Percentiles rank a stretch among this genome's conserved stretches.
phyloP scores from a whole-genome alignment of 2,797 vertebrate species.

The Poeciliopsis paucimaculata region DNA sequence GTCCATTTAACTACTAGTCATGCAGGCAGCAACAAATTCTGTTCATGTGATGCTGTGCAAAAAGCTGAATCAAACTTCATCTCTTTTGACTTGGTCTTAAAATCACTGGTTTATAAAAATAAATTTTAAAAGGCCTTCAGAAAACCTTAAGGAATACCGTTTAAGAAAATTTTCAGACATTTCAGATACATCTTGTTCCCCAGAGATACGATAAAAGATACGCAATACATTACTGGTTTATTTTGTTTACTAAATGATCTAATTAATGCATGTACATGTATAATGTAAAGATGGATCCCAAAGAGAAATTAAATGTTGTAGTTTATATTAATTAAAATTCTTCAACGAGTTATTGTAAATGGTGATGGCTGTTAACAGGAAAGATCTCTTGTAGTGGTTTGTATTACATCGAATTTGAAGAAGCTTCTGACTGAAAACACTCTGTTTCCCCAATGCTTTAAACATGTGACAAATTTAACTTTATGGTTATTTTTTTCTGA shows the following conservation, averaged over 20 bases:
- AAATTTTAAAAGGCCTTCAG: not conserved
- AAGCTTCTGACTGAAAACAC: too few species aligned
- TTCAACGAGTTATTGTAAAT: too few species aligned
- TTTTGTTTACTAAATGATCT: not conserved
- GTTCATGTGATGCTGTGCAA: not conserved
- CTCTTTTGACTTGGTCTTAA: not conserved
- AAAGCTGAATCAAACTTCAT: not conserved
- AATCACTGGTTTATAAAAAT: not conserved
- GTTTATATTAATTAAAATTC: too few species aligned
- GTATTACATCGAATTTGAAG: too few species aligned
- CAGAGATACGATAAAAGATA: not conserved
- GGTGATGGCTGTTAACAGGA: too few species aligned
- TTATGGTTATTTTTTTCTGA: not conserved
- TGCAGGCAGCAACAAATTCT: conserved; percentile 11
- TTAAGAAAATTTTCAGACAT: not conserved
- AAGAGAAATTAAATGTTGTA: too few species aligned
- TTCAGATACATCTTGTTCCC: not conserved
- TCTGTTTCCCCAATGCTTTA: too few species aligned
- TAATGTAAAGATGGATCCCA: not conserved
- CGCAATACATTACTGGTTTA: not conserved
- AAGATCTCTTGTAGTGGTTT: too few species aligned
- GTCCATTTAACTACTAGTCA: not conserved
- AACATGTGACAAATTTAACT: not conserved
- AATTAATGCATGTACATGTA: not conserved
- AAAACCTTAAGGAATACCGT: not conserved